Evolutionary conservation across 2,888 invertebrate species (phyloP).

Genomic region (Onthophagus sagittarius): DNA sequence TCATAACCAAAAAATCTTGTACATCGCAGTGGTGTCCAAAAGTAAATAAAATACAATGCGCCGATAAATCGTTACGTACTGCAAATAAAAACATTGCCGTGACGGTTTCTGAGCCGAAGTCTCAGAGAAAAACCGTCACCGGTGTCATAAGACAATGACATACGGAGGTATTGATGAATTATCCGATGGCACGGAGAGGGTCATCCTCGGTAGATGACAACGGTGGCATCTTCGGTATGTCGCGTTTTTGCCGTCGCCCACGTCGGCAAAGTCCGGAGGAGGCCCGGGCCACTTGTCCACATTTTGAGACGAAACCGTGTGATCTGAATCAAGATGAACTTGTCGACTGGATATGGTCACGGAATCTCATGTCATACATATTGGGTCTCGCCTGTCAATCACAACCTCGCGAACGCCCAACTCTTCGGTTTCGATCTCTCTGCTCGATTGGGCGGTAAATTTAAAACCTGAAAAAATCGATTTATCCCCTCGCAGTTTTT

Average conservation of each 20-base stretch:
- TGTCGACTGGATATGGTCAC: constrained; percentile 28
- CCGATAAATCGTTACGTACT: background rate
- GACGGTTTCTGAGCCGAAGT: background rate
- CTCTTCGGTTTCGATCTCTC: constrained; percentile 21
- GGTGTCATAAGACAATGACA: constrained; percentile 11
- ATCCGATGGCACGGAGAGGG: background rate
- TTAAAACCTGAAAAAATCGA: constrained; percentile 39
- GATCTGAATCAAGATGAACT: constrained; percentile 24
- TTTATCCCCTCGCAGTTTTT: constrained; percentile 32
- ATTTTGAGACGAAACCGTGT: constrained; percentile 21
- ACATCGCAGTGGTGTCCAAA: background rate
- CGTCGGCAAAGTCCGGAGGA: background rate
- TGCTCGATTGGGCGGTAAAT: constrained; percentile 40
- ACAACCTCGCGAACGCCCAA: constrained; percentile 34
- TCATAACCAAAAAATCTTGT: background rate
- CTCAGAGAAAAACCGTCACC: background rate
- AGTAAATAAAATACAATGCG: background rate
- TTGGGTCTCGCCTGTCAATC: constrained; percentile 40
- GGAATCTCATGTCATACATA: constrained; percentile 32
- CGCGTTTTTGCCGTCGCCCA: constrained; percentile 9
- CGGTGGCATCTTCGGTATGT: constrained; percentile 3
- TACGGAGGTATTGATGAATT: constrained; percentile 6
- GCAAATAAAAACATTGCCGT: background rate
- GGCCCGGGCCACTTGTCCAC: constrained; percentile 6
- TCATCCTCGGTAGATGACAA: background rate